phyloP scores from a whole-genome alignment of 2,113 vertebrate genomes.

The Stigmatopora nigra region DNA sequence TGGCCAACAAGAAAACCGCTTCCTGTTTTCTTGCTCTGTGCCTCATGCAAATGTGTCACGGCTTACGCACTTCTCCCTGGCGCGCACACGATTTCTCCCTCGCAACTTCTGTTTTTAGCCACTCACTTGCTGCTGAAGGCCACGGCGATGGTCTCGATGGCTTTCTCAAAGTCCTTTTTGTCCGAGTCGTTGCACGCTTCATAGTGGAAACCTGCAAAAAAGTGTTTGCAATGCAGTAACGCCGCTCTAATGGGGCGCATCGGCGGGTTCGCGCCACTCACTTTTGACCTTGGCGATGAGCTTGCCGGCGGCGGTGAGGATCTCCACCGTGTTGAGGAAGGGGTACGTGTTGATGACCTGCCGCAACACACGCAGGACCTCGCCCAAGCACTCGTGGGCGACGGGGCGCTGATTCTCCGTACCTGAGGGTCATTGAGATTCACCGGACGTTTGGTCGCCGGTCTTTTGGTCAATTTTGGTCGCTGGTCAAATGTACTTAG shows the following conservation, averaged over 20 bases:
- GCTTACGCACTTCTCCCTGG: slow-evolving; percentile 44
- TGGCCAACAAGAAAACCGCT: slow-evolving; percentile 52
- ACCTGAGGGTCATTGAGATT: slow-evolving; percentile 58
- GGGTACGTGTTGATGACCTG: slow-evolving; percentile 88
- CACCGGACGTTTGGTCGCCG: too few relatives aligned
- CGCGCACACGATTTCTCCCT: slow-evolving; percentile 6
- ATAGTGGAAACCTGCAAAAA: slow-evolving; percentile 80
- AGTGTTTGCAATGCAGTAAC: slow-evolving; percentile 30
- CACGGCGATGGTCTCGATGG: slow-evolving; percentile 88
- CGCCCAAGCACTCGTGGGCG: slow-evolving; percentile 86
- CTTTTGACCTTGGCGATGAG: slow-evolving; percentile 96
- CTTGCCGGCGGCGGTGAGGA: slow-evolving; percentile 84
- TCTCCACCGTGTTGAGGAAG: slow-evolving; percentile 92
- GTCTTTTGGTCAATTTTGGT: too few relatives aligned
- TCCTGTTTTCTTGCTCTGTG: slow-evolving; percentile 63
- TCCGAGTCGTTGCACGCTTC: slow-evolving; percentile 79
- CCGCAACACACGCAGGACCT: slow-evolving; percentile 82
- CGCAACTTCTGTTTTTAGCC: not conserved
- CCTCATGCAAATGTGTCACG: slow-evolving; percentile 65
- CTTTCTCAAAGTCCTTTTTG: slow-evolving; percentile 91
- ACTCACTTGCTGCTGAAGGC: slow-evolving; percentile 96
- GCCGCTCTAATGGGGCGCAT: not conserved
- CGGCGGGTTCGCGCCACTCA: slow-evolving; percentile 31
- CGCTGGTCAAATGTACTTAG: too few relatives aligned
- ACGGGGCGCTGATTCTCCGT: slow-evolving; percentile 76